Percentiles rank a stretch among this genome's conserved stretches.
Conservation (phyloP, 1,140 invertebrate species). For the Calliphora vicina region DNA sequence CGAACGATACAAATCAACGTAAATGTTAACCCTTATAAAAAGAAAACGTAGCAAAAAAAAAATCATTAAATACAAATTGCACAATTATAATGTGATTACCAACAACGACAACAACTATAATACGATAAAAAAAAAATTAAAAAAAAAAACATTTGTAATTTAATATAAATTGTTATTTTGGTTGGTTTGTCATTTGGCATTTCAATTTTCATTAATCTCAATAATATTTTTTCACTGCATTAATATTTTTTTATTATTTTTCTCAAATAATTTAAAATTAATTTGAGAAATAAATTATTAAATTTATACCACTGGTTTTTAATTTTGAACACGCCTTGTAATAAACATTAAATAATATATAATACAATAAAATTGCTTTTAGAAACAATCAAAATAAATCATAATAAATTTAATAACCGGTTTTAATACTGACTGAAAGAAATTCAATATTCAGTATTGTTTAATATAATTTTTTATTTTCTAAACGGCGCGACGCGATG, state of each 20-base stretch:
- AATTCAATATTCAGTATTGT: background rate
- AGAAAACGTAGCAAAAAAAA: background rate
- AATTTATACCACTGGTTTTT: too few relatives aligned
- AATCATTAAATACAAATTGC: background rate
- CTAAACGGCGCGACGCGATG: background rate
- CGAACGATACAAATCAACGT: too few relatives aligned
- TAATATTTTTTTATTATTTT: background rate
- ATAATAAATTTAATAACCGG: background rate
- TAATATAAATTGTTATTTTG: background rate
- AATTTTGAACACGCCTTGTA: too few relatives aligned
- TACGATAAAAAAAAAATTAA: background rate
- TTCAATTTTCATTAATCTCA: background rate
- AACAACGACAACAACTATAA: background rate
- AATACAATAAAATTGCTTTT: too few relatives aligned
- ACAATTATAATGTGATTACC: background rate
- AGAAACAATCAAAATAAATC: background rate
- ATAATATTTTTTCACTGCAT: background rate
- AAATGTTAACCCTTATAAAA: too few relatives aligned
- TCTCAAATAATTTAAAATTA: background rate
- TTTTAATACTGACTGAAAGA: background rate
- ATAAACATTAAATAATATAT: background rate
- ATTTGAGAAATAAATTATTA: too few relatives aligned
- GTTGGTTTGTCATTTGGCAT: constrained; percentile 5
- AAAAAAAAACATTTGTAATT: background rate
- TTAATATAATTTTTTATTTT: background rate